Evolutionary conservation across 1,140 invertebrate species (phyloP).

Genomic region (Drosophila chauvacae): DNA sequence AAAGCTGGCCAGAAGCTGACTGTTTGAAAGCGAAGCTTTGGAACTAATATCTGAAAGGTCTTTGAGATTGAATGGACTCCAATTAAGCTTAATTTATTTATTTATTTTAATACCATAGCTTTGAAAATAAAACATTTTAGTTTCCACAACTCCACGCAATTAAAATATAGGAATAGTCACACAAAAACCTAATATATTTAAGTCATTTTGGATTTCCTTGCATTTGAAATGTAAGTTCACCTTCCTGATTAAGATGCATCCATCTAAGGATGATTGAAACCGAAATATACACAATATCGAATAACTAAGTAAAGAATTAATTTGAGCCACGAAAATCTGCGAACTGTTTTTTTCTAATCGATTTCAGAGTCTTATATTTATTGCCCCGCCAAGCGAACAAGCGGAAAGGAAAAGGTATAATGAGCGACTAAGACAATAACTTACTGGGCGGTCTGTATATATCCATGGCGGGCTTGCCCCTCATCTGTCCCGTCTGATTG

Average conservation of each 20-base stretch:
- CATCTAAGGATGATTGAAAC: not conserved
- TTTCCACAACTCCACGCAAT: no score
- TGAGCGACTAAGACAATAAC: slow-evolving; percentile 47
- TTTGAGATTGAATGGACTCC: not conserved
- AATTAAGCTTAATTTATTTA: not conserved
- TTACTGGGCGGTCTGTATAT: slow-evolving; percentile 94
- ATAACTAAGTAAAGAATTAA: not conserved
- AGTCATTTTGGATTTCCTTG: not conserved
- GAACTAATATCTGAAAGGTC: not conserved
- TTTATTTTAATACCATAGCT: not conserved
- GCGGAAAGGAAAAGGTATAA: slow-evolving; percentile 20
- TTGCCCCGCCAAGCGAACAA: slow-evolving; percentile 32
- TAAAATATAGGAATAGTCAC: not conserved
- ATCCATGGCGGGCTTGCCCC: slow-evolving; percentile 92
- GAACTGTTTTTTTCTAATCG: not conserved
- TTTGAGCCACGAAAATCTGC: not conserved
- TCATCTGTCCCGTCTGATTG: slow-evolving; percentile 74
- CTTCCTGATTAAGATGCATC: slow-evolving; percentile 18
- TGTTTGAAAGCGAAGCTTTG: not conserved
- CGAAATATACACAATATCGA: not conserved
- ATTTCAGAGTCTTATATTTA: not conserved
- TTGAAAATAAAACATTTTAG: no score
- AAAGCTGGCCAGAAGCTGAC: slow-evolving; percentile 6
- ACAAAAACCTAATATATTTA: no score
- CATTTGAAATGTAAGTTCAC: not conserved